phyloP scores from a whole-genome alignment of 2,113 vertebrate genomes.

The Oceanodroma tethys region DNA sequence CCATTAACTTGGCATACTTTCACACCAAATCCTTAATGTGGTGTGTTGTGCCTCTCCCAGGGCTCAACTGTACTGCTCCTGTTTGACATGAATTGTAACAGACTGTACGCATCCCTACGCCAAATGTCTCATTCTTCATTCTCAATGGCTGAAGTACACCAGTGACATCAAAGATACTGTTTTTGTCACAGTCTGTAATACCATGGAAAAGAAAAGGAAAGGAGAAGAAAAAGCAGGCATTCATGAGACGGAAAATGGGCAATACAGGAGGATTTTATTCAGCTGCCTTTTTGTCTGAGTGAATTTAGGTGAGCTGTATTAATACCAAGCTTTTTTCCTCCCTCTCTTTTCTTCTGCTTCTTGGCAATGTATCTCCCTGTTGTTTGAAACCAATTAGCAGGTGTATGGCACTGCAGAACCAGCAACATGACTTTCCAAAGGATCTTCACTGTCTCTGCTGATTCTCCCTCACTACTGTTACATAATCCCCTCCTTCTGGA shows the following conservation, averaged over 20 bases:
- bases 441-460: constrained; percentile 14
- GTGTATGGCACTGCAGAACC: neutral
- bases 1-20: neutral
- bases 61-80: neutral
- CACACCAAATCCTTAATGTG: neutral
- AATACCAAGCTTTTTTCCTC: neutral
- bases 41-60: neutral
- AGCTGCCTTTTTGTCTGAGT: neutral
- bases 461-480: constrained; percentile 31
- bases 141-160: neutral
- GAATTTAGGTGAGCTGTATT: constrained; percentile 3
- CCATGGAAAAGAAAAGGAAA: neutral
- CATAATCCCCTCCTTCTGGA: constrained; percentile 42
- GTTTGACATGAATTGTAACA: neutral
- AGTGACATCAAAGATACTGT: neutral
- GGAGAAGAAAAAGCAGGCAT: neutral
- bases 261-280: neutral
- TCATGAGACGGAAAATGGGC: neutral
- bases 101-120: neutral
- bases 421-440: constrained; percentile 5
- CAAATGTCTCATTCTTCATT: neutral
- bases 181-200: neutral
- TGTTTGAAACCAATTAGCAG: constrained; percentile 33
- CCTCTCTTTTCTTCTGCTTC: neutral
- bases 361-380: neutral